phyloP scores from a whole-genome alignment of 2,888 invertebrate species.

The Oxycera nigricornis region DNA sequence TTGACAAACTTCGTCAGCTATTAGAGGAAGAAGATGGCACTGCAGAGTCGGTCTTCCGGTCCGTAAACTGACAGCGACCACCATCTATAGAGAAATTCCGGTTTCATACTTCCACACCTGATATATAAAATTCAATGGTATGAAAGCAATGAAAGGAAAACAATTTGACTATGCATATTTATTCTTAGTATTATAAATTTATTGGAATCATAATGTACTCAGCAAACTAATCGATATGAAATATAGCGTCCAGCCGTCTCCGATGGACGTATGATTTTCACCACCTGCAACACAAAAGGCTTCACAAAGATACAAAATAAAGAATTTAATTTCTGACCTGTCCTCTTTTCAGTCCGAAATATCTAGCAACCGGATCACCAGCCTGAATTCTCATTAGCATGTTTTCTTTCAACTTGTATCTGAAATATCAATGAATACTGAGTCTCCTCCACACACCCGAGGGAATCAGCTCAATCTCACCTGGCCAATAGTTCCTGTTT shows the following conservation, averaged over 20 bases:
- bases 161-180: no score
- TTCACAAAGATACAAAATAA: slow-evolving; percentile 14
- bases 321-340: slow-evolving; percentile 81
- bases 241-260: slow-evolving; percentile 99
- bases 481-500: slow-evolving; percentile 93
- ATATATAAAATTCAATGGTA: no score
- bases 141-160: no score
- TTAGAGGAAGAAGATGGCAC: no score
- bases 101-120: no score
- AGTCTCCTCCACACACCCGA: slow-evolving; percentile 54
- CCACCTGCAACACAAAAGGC: slow-evolving; percentile 71
- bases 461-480: slow-evolving; percentile 68
- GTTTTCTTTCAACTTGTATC: slow-evolving; percentile 94
- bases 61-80: no score
- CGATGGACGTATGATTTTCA: slow-evolving; percentile 96
- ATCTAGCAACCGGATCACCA: slow-evolving; percentile 97
- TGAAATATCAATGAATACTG: slow-evolving; percentile 17
- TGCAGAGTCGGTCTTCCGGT: no score
- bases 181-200: slow-evolving; percentile 1
- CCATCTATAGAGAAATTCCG: no score
- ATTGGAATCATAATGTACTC: slow-evolving; percentile 50
- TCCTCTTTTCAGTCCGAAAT: slow-evolving; percentile 97
- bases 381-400: slow-evolving; percentile 99
- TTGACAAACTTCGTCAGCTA: no score
- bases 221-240: slow-evolving; percentile 94